phyloP scores from a whole-genome alignment of 2,888 invertebrate species.

The Sesia bembeciformis region DNA sequence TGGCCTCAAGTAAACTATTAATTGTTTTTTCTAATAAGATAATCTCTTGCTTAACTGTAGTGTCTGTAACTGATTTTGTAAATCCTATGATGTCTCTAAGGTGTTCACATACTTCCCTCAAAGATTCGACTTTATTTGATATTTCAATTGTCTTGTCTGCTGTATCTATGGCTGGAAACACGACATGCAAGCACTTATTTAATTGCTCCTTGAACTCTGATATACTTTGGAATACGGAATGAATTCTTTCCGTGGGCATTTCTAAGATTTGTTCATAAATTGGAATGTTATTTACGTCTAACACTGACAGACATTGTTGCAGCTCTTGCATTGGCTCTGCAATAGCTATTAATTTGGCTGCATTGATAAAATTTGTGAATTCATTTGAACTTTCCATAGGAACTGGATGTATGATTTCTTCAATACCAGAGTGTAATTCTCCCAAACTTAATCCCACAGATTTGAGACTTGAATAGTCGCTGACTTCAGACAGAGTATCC shows the following conservation, averaged over 20 bases:
- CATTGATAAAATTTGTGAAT: constrained; percentile 21
- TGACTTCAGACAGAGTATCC: constrained; percentile 46
- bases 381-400: constrained; percentile 42
- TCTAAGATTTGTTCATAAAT: constrained; percentile 50
- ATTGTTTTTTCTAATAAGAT: constrained; percentile 27
- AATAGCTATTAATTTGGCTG: constrained; percentile 39
- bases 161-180: constrained; percentile 41
- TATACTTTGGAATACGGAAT: constrained; percentile 40
- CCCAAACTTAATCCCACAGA: constrained; percentile 35
- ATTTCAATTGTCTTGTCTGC: constrained; percentile 43
- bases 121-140: constrained; percentile 37
- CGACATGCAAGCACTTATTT: constrained; percentile 35
- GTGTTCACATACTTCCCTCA: constrained; percentile 39
- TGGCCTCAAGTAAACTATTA: constrained; percentile 34
- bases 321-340: constrained; percentile 54
- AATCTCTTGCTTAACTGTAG: constrained; percentile 17
- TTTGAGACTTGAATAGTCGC: constrained; percentile 47
- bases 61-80: constrained; percentile 15
- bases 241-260: constrained; percentile 41
- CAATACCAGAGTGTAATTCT: constrained; percentile 40
- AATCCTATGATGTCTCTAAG: constrained; percentile 33
- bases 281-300: constrained; percentile 54
- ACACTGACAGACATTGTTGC: constrained; percentile 43
- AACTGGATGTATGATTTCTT: constrained; percentile 50
- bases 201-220: constrained; percentile 45